Evolutionary conservation across 35 echinoderm and acorn worm genomes (phyloP).

Genomic region (Ophioderma brevispina): DNA sequence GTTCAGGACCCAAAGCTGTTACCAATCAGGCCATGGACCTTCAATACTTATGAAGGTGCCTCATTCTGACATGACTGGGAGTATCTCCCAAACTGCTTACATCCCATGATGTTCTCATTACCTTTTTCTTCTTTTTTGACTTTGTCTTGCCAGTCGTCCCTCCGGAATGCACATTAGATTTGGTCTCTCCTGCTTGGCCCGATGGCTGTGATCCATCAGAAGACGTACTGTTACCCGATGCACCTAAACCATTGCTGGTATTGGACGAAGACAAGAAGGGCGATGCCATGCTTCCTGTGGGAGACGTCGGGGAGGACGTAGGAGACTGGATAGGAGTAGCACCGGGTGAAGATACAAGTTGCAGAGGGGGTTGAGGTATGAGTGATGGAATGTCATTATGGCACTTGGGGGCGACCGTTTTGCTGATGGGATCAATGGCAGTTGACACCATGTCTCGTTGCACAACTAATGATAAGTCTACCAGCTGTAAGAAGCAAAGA

Average conservation of each 20-base stretch:
- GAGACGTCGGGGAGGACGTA: constrained; percentile 76
- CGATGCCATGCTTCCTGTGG: constrained; percentile 74
- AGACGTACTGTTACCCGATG: constrained; percentile 59
- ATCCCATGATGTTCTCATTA: too few species aligned
- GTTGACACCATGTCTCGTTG: constrained; percentile 68
- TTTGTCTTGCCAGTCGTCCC: constrained; percentile 59
- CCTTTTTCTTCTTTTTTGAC: constrained; percentile 94
- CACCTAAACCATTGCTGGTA: constrained; percentile 49
- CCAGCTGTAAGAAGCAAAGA: constrained; percentile 51
- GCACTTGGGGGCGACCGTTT: constrained; percentile 71
- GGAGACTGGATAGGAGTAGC: constrained; percentile 78
- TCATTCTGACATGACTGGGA: too few species aligned
- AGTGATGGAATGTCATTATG: constrained; percentile 66
- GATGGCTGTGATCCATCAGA: constrained; percentile 73
- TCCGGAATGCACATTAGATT: constrained; percentile 19
- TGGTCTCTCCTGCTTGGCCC: constrained; percentile 49
- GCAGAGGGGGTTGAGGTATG: constrained; percentile 24
- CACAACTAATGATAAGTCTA: constrained; percentile 86
- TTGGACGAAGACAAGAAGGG: constrained; percentile 76
- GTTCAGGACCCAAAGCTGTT: too few species aligned
- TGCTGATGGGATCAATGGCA: constrained; percentile 68
- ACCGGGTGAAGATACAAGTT: constrained; percentile 39
- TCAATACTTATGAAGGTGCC: too few species aligned
- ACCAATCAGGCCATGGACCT: too few species aligned
- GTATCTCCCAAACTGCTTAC: too few species aligned